Base-by-base conservation (phyloP, 2,797 vertebrate genomes). In the Ctenopoma kingsleyae region DNA sequence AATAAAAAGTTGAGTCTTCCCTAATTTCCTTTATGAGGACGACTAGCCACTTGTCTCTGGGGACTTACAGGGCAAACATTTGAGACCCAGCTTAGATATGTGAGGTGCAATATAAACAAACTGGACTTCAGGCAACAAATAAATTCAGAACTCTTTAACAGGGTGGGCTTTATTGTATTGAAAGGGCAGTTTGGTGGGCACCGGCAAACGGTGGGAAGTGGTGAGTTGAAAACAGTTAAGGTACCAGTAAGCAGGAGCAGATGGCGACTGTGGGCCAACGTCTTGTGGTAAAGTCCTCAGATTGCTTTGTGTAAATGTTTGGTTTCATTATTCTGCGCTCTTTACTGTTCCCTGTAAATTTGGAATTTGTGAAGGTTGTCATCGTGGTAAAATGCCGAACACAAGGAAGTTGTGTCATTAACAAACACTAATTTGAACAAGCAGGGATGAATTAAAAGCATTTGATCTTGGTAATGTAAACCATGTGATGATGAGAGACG, bases 241-340 rank as follows among this genome's bases (percentile, higher is more conserved):
- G 68, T 75, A 64, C 38, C 67, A 61, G 76, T 90, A 90, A 89
- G 77, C 80, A 83, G 76, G 80, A 91, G 82, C 87, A 93, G 85
- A 91, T 89, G 89, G 76, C 50, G 68, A 75, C 80, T 69, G 44
- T 30, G 41, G 67, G 20, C 27, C 58, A 61, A 53, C 40, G 23
- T 47, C 27, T 64, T 38, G 66, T 56, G 69, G 68, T 82, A 55
- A 73, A 81, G 44, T 38, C 41, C 54, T 81, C 68, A 85, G 70
- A 73, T 78, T 67, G 74, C 71, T 64, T 58, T 49, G 66, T 43
- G 69, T 80, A 87, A 89, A 86, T 80, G 84, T 85, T 85, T 83
- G 46, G 52, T 77, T 83, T 81, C 65, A 81, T 77, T 74, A 69
- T 85, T 82, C 32, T 1, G 25, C 57, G 44, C 61, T 36, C 70